Base-by-base conservation (phyloP, 2,888 invertebrate genomes). In the Labia minor region DNA sequence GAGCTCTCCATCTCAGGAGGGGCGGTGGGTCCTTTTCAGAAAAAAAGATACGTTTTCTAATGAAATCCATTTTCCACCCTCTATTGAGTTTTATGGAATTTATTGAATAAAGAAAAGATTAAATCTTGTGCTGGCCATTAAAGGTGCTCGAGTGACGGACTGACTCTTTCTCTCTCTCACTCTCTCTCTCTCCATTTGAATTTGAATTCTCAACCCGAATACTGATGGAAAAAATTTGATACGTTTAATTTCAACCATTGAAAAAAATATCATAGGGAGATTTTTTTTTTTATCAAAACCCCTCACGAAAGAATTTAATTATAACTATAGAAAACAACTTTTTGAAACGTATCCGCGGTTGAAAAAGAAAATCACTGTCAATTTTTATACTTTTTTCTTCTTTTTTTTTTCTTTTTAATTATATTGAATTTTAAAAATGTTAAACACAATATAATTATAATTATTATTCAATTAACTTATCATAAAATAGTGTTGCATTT, bases 1-100 rank as follows among this genome's bases (percentile, higher is more conserved):
- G 49, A 49, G 3, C 49, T 49, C 49, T 49, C 49, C 49, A 11
- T 49, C 49, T 49, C 49, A n/a, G n/a, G 49, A 49, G 49, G 49
- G 49, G 3, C 49, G 14, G 26, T 49, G 49, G 16, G 49, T 49
- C 49, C 49, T 49, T 49, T 49, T 49, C 49, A 10, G 14, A 49
- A n/a, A 49, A n/a, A 49, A n/a, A 49, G 14, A 49, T 49, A 49
- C 49, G 16, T 49, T 49, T 49, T 49, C 49, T 49, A 49, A 49
- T 49, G 49, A 49, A 49, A 49, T 49, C 49, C 49, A 49, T 49
- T 49, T 49, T 49, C 49, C 49, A 49, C 49, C 49, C 49, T 49
- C 49, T 49, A 49, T 49, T 49, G 49, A 49, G 49, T 49, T 49
- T 49, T 49, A 49, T 49, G 49, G 49, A 49, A 49, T 49, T 49